Conservation (phyloP, 2,797 vertebrate species). For the Urophycis tenuis region DNA sequence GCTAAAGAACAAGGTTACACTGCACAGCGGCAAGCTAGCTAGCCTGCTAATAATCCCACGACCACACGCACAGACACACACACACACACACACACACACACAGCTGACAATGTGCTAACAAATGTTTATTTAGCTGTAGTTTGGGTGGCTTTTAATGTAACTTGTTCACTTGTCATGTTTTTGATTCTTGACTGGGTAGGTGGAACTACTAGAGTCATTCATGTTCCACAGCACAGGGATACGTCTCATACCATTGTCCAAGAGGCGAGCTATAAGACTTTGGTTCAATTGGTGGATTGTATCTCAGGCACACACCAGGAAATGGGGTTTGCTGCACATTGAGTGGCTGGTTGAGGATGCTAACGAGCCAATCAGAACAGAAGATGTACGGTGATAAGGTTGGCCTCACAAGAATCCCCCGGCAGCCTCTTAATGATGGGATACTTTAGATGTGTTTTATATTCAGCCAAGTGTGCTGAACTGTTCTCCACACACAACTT, state of each 20-base stretch:
- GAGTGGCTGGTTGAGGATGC: not conserved
- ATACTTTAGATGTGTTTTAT: not conserved
- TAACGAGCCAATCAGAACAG: not conserved
- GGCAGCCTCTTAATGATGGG: not conserved
- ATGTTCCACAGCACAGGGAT: not conserved
- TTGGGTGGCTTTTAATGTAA: not conserved
- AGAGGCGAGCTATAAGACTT: not conserved
- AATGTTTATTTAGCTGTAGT: not conserved
- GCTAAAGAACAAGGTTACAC: not conserved
- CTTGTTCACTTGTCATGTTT: not conserved
- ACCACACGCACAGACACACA: slow-evolving; percentile 3
- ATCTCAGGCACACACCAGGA: not conserved
- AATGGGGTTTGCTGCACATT: not conserved
- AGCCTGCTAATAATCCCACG: not conserved
- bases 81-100: not conserved
- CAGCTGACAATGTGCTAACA: not conserved
- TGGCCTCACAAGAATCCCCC: not conserved
- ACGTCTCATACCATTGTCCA: not conserved
- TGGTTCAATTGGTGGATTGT: not conserved
- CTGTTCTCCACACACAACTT: not conserved
- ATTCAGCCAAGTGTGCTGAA: not conserved
- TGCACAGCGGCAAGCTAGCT: not conserved
- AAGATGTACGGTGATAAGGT: not conserved
- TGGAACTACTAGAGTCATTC: not conserved
- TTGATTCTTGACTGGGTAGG: not conserved